Percentiles rank a stretch among this genome's conserved stretches.
Conservation (phyloP, 1,140 invertebrate species). For the Mesaphorura yosii region DNA sequence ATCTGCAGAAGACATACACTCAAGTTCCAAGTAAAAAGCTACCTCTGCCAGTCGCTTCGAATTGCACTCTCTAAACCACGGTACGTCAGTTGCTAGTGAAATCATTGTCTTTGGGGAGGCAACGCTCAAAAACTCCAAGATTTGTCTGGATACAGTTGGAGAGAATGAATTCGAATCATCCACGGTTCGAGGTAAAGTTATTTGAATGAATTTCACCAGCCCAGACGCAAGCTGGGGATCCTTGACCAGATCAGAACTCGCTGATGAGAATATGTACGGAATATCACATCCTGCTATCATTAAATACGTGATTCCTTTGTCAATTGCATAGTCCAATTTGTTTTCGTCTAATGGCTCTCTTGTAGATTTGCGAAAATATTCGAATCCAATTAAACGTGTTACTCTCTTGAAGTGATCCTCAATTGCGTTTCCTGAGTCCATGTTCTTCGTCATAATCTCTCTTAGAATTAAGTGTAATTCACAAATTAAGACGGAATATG, state of each 20-base stretch:
- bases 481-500: constrained; percentile 18
- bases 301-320: constrained; percentile 28
- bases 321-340: constrained; percentile 11
- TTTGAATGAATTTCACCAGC: constrained; percentile 22
- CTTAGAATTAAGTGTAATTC: constrained; percentile 25
- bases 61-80: constrained; percentile 26
- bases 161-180: constrained; percentile 12
- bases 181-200: constrained; percentile 4
- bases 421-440: constrained; percentile 4
- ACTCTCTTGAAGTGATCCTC: constrained; percentile 6
- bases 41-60: constrained; percentile 15
- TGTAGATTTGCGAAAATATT: constrained; percentile 13
- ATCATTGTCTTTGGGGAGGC: constrained; percentile 17
- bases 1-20: not conserved
- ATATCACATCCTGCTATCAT: constrained; percentile 16
- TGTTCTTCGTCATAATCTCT: constrained; percentile 13
- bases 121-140: constrained; percentile 23
- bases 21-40: not conserved
- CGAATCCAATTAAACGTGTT: constrained; percentile 18
- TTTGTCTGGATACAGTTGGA: constrained; percentile 14
- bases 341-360: not conserved
- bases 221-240: constrained; percentile 20
- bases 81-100: constrained; percentile 18
- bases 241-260: constrained; percentile 12
- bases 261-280: constrained; percentile 17